These are phyloP conservation scores for Sycophila texana DNA, from an alignment of 2,888 invertebrate genomes.

Conservation along the genomic window DNA sequence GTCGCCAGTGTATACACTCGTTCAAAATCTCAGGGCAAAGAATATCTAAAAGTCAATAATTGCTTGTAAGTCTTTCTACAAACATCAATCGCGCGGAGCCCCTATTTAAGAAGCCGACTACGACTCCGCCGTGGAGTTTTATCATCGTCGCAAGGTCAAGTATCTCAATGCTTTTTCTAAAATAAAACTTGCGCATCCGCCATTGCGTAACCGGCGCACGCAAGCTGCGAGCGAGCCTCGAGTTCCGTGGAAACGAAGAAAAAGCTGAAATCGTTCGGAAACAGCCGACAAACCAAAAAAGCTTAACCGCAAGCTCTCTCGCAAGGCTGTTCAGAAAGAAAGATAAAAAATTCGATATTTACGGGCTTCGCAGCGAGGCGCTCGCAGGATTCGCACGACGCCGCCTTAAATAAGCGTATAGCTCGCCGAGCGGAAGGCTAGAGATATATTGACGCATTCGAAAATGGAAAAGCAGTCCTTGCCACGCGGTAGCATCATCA, in stretches of 20 bases:
- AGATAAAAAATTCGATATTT: neutral
- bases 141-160: conserved; percentile 13
- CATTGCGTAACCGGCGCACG: too few relatives aligned
- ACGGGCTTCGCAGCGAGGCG: neutral
- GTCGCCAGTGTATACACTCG: too few relatives aligned
- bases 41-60: conserved; percentile 44
- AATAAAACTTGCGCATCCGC: too few relatives aligned
- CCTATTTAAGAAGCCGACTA: conserved; percentile 7
- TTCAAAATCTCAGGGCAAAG: neutral
- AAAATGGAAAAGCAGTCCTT: conserved; percentile 34
- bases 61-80: conserved; percentile 21
- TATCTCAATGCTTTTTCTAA: conserved; percentile 6
- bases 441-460: conserved; percentile 40
- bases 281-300: neutral
- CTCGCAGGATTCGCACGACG: neutral
- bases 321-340: too few relatives aligned
- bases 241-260: too few relatives aligned
- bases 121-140: conserved; percentile 30
- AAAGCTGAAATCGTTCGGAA: too few relatives aligned
- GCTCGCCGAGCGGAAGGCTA: neutral
- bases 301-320: neutral
- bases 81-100: conserved; percentile 27
- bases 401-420: too few relatives aligned
- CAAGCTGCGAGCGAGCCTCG: too few relatives aligned
- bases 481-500: neutral